Base-by-base conservation (phyloP, 2,888 invertebrate genomes). In the Microctonus brassicae region DNA sequence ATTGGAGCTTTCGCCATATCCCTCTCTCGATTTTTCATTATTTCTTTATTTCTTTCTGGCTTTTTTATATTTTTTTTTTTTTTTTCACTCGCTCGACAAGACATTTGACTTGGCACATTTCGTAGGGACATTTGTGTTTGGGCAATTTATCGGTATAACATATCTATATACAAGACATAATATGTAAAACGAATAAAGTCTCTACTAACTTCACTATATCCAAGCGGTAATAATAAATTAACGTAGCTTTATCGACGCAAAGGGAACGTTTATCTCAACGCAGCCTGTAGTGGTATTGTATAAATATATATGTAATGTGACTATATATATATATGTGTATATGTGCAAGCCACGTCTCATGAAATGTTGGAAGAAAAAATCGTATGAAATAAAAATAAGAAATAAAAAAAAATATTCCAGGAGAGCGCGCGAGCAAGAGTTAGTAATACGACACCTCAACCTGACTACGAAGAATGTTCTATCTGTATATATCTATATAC, bases 391-490 rank as follows among this genome's bases (percentile, higher is more conserved):
- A 29, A 29, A 29, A 5, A 29, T 29, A 29, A 29, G 3, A n/a
- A 42, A 42, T 22, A 20, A 39, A 36, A 22, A 57, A 67, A 39
- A 68, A 60, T 58, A 60, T 58, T 71, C 64, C 70, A 57, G 65
- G 73, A 74, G 65, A 64, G n/a, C n/a, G n/a, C n/a, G 77, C 47
- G 47, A 73, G 75, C 76, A 76, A 77, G 72, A 76, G 69, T 72
- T 75, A 78, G 83, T 83, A 83, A 83, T 80, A 81, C 74, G 83
- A 83, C 79, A 80, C 72, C 77, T 72, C 70, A 77, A 71, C 79
- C 73, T 75, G 76, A 71, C 77, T 72, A 76, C 76, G 73, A 69
- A 76, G 77, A 80, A 79, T 83, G 61, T 61, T 80, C 79, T 80
- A 79, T 81, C 20, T 60, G 17, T 60, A 34, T 29, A 34, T 11